Evolutionary conservation across 2,113 vertebrate species (phyloP).

Genomic region (Caranx melampygus): DNA sequence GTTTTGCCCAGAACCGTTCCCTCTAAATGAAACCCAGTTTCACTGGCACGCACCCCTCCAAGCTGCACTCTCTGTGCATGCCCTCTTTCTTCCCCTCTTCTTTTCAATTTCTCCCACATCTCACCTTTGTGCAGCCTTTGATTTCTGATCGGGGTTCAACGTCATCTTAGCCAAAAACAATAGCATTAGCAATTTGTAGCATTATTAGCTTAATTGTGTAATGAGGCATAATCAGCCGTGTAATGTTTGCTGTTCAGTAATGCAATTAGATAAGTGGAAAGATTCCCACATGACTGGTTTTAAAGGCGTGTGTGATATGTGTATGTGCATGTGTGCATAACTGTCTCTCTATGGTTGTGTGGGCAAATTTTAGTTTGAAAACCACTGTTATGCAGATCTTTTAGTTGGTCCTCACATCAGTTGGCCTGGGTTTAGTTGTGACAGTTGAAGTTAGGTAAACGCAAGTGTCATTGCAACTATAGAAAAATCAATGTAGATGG

Average conservation of each 20-base stretch:
- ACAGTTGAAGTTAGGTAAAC: not conserved
- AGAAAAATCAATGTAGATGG: not conserved
- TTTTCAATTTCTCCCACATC: conserved; percentile 29
- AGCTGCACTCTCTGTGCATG: conserved; percentile 18
- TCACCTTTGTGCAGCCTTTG: conserved; percentile 49
- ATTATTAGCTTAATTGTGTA: conserved; percentile 69
- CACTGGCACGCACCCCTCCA: conserved; percentile 17
- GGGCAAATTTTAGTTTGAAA: not conserved
- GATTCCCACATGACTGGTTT: conserved; percentile 61
- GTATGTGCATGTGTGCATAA: conserved; percentile 2
- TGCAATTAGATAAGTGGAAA: conserved; percentile 69
- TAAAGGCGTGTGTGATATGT: conserved; percentile 13
- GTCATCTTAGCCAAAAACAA: conserved; percentile 65
- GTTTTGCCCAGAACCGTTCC: conserved; percentile 19
- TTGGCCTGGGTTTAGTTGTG: not conserved
- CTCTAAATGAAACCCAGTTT: conserved; percentile 33
- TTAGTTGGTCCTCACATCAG: not conserved
- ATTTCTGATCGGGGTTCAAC: conserved; percentile 51
- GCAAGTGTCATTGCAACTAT: not conserved
- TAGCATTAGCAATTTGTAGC: conserved; percentile 61
- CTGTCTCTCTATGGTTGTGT: not conserved
- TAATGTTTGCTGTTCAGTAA: conserved; percentile 66
- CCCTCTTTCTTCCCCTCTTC: not conserved
- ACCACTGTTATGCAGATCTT: not conserved
- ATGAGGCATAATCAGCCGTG: conserved; percentile 67